Evolutionary conservation across 2,888 invertebrate genomes (phyloP), one percentile per base, ranked within the genome.

Genomic region (Dorcus hopei): DNA sequence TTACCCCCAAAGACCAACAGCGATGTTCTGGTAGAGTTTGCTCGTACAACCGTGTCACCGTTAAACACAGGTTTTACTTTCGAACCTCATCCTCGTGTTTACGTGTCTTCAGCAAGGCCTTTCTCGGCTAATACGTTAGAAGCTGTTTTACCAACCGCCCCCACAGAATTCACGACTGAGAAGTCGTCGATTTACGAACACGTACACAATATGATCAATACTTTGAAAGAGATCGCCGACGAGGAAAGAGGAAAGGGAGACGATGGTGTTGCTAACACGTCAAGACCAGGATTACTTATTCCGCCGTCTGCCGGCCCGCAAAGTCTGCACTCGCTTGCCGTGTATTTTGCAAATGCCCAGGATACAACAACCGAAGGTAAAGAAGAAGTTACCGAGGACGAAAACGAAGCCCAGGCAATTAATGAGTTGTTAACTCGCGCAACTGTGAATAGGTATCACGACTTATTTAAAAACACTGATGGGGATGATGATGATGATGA

Each of bases 291-390:
- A 3, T 77, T 89, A n/a, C 80, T 86, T 5, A 84, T 88, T 7
- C 89, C 90, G 2, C 86, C 87, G 11, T 90, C 90, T 0, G 84
- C 88, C 0, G 89, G 90, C 0, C 90, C 91, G 0, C 88, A 89
- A 72, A 89, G 90, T 0, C 79, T 91, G 9, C 90, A 90, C 66
- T 89, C 91, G 0, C 74, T 93, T 47, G 91, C 92, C 1, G 84
- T 90, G 64, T 93, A 92, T 71, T 92, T 91, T 72, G 91, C 91
- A 2, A 87, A 87, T 7, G 86, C 87, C 64, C 80, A 86, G 61
- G 87, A 87, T 66, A 83, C 82, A 38, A 75, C 72, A 7, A 72
- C 80, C 33, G 77, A 74, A 52, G 61, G 53, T 23, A 49, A 45
- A 7, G 54, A 52, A 16, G 59, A 59, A 45, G 51, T 14, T 14